phyloP scores from a whole-genome alignment of 2,888 invertebrate species.

The Leucophenga maculata region DNA sequence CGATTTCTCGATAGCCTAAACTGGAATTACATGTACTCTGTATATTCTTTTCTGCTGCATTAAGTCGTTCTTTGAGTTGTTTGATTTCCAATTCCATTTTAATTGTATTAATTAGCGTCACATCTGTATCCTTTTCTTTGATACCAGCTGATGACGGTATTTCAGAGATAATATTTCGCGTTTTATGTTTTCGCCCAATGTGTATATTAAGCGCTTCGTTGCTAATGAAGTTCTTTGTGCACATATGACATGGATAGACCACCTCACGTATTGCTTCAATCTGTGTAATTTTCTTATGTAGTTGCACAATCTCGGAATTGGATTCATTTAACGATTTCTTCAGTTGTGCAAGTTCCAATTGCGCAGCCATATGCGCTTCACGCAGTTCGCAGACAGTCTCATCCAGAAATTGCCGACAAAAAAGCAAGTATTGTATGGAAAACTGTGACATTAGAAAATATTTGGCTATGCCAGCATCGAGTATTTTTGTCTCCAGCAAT shows the following conservation, averaged over 20 bases:
- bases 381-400: slow-evolving; percentile 64
- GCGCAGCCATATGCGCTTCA: slow-evolving; percentile 55
- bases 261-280: slow-evolving; percentile 69
- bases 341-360: slow-evolving; percentile 61
- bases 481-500: slow-evolving; percentile 65
- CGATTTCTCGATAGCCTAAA: slow-evolving; percentile 49
- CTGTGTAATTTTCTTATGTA: slow-evolving; percentile 68
- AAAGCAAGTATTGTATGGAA: slow-evolving; percentile 69
- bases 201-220: slow-evolving; percentile 70
- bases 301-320: slow-evolving; percentile 65
- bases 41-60: slow-evolving; percentile 76
- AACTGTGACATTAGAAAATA: slow-evolving; percentile 70
- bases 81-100: slow-evolving; percentile 79
- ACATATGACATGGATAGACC: slow-evolving; percentile 69
- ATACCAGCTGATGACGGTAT: not conserved
- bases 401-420: slow-evolving; percentile 70
- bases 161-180: slow-evolving; percentile 7
- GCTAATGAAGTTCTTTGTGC: slow-evolving; percentile 70
- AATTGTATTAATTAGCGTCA: slow-evolving; percentile 75
- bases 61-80: slow-evolving; percentile 77
- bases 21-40: slow-evolving; percentile 49
- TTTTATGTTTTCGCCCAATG: slow-evolving; percentile 64
- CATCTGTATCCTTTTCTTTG: slow-evolving; percentile 61
- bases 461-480: slow-evolving; percentile 71
- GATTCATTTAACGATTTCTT: slow-evolving; percentile 58